These are phyloP conservation scores for Macquaria ambigua DNA, from an alignment of 2,113 vertebrate genomes.

Conservation along the genomic window DNA sequence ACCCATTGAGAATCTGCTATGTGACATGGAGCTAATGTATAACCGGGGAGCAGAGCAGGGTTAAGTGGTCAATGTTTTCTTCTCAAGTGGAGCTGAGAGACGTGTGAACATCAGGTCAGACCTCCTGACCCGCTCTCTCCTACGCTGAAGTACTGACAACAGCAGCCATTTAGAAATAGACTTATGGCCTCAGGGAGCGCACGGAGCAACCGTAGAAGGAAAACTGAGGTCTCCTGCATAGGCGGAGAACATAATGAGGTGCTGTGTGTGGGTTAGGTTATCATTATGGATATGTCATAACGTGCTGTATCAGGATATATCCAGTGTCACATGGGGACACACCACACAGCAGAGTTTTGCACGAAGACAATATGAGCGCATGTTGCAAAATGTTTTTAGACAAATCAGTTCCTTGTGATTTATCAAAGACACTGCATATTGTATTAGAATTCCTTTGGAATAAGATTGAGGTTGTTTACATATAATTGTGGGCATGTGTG, in stretches of 20 bases:
- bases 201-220: slow-evolving; percentile 40
- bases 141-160: slow-evolving; percentile 51
- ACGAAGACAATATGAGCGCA: not conserved
- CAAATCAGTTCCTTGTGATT: slow-evolving; percentile 36
- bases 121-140: slow-evolving; percentile 56
- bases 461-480: slow-evolving; percentile 46
- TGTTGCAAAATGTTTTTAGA: slow-evolving; percentile 33
- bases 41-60: slow-evolving; percentile 30
- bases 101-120: slow-evolving; percentile 58
- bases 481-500: slow-evolving; percentile 44
- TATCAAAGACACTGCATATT: slow-evolving; percentile 26
- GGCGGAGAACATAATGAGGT: slow-evolving; percentile 55
- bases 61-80: slow-evolving; percentile 72
- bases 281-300: slow-evolving; percentile 68
- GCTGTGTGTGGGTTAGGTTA: slow-evolving; percentile 47
- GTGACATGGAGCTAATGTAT: slow-evolving; percentile 23
- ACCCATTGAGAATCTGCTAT: slow-evolving; percentile 14
- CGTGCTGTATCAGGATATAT: slow-evolving; percentile 21
- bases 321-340: slow-evolving; percentile 49
- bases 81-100: slow-evolving; percentile 67
- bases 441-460: slow-evolving; percentile 43
- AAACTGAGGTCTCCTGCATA: slow-evolving; percentile 46
- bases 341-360: slow-evolving; percentile 3
- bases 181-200: slow-evolving; percentile 30
- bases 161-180: slow-evolving; percentile 55